Evolutionary conservation across 2,888 invertebrate genomes (phyloP).

Genomic region (Rutpela maculata): DNA sequence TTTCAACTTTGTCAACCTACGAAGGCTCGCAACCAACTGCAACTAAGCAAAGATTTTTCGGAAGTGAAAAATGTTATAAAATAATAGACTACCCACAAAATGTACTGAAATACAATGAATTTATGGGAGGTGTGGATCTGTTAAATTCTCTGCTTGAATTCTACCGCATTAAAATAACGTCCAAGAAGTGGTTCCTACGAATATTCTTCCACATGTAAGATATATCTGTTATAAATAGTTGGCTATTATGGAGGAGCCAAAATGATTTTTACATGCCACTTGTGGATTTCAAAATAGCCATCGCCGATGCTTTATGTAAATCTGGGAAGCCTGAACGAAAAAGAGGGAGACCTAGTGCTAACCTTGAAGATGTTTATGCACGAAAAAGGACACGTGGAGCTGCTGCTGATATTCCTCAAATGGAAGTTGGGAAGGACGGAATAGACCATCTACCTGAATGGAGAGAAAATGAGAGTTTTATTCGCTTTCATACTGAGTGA

Average conservation of each 20-base stretch:
- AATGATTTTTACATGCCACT: neutral
- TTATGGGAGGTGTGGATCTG: constrained; percentile 22
- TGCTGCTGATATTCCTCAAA: neutral
- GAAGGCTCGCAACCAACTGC: too few species aligned
- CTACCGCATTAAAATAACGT: constrained; percentile 32
- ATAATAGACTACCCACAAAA: neutral
- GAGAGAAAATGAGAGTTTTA: constrained; percentile 5
- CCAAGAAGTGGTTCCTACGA: constrained; percentile 36
- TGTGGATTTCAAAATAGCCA: neutral
- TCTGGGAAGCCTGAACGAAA: neutral
- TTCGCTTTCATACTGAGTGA: neutral
- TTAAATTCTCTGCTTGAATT: constrained; percentile 33
- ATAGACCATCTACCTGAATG: neutral
- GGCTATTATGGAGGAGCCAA: constrained; percentile 37
- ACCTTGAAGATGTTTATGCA: neutral
- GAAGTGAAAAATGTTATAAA: neutral
- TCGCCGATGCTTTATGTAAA: neutral
- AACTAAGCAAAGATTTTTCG: neutral
- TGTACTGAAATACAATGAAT: neutral
- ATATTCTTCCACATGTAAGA: constrained; percentile 37
- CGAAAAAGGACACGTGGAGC: neutral
- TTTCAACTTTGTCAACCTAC: neutral
- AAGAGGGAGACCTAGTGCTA: neutral
- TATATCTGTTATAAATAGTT: constrained; percentile 29
- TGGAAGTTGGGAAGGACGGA: neutral